Conservation (phyloP, 2,797 vertebrate genomes). For the Gymnodraco acuticeps region DNA sequence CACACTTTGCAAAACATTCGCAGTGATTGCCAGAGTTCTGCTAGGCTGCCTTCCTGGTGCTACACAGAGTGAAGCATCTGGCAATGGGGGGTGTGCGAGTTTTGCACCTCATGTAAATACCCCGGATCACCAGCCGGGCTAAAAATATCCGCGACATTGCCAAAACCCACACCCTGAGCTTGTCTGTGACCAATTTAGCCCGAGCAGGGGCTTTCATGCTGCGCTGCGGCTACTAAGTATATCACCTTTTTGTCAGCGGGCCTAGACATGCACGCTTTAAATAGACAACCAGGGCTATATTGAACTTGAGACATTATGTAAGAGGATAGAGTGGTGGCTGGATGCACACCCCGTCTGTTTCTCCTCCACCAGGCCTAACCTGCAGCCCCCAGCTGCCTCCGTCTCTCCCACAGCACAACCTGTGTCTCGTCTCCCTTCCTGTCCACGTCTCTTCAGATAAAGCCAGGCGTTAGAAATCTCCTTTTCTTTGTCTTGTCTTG, state of each 20-base stretch:
- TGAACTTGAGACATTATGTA: constrained; percentile 87
- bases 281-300: constrained; percentile 82
- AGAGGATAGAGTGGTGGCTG: constrained; percentile 80
- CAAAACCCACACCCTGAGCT: constrained; percentile 79
- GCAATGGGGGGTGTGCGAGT: constrained; percentile 1
- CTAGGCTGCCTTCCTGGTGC: constrained; percentile 23
- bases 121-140: constrained; percentile 73
- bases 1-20: not conserved
- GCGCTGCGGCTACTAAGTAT: constrained; percentile 79
- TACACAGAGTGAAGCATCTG: constrained; percentile 39
- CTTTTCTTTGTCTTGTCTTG: constrained; percentile 36
- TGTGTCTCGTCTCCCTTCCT: constrained; percentile 29
- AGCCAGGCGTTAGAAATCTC: constrained; percentile 44
- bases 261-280: constrained; percentile 80
- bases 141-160: constrained; percentile 82
- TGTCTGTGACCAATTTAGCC: constrained; percentile 83
- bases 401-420: constrained; percentile 43
- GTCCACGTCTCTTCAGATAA: constrained; percentile 41
- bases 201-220: constrained; percentile 82
- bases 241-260: constrained; percentile 86
- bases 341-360: constrained; percentile 71
- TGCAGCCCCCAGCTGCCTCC: constrained; percentile 66
- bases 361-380: constrained; percentile 58
- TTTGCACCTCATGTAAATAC: constrained; percentile 67
- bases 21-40: constrained; percentile 16